Conservation (phyloP, 2,113 vertebrate species). For the Euleptes europaea region DNA sequence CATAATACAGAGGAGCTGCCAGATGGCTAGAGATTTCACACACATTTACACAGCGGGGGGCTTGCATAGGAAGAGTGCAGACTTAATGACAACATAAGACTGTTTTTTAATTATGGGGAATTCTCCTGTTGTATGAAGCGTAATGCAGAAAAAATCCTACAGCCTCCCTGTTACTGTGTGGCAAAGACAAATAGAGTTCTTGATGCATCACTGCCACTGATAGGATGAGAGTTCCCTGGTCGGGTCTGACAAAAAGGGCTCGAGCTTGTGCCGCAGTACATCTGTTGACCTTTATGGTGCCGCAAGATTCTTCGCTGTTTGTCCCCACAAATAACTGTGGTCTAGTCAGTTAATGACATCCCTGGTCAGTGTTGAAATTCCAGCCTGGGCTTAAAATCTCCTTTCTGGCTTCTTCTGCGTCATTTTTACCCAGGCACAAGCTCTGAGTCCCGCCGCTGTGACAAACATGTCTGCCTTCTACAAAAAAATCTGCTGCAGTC, state of each 20-base stretch:
- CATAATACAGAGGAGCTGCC: not conserved
- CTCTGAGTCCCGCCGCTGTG: conserved; percentile 21
- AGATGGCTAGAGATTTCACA: not conserved
- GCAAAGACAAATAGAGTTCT: not conserved
- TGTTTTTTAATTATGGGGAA: conserved; percentile 5
- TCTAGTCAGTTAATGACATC: conserved; percentile 35
- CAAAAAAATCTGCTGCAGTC: conserved; percentile 66
- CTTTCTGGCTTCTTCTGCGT: conserved; percentile 38
- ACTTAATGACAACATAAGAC: not conserved
- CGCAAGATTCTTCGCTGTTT: not conserved
- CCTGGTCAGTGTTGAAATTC: conserved; percentile 25
- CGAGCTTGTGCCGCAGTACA: no score
- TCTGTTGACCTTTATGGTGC: not conserved
- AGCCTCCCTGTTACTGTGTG: not conserved
- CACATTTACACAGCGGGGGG: not conserved
- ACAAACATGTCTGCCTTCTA: conserved; percentile 25
- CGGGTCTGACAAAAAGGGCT: not conserved
- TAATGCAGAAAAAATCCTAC: not conserved
- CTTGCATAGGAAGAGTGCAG: not conserved
- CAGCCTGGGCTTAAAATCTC: not conserved
- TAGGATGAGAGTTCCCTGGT: no score
- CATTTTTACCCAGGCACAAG: conserved; percentile 32
- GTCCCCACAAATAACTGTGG: conserved; percentile 6
- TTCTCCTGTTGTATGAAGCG: not conserved
- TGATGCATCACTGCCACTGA: no score